phyloP scores from a whole-genome alignment of 2,113 vertebrate species.

The Trichechus manatus region DNA sequence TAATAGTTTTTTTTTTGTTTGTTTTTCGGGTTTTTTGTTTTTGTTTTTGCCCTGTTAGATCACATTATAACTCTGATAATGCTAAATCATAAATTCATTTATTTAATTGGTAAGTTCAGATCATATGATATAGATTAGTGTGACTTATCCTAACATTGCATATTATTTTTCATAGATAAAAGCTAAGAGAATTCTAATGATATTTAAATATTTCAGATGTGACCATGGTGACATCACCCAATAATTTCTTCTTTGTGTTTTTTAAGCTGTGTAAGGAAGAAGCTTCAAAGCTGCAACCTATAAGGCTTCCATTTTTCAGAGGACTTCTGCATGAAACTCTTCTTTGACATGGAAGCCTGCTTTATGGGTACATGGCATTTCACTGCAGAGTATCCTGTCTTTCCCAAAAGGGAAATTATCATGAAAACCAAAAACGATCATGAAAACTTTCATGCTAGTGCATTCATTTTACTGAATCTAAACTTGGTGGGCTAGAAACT shows the following conservation, averaged over 20 bases:
- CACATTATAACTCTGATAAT: neutral
- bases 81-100: neutral
- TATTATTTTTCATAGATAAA: neutral
- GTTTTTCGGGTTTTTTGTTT: too few relatives aligned
- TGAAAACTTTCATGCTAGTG: neutral
- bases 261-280: neutral
- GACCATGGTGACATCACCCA: neutral
- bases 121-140: neutral
- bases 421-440: neutral
- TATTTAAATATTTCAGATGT: constrained; percentile 29
- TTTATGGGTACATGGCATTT: neutral
- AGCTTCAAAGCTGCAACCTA: neutral
- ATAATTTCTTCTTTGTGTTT: neutral
- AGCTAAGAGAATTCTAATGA: neutral
- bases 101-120: neutral
- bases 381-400: neutral
- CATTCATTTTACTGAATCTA: neutral
- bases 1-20: neutral
- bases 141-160: neutral
- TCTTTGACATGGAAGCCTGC: neutral
- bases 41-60: neutral
- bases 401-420: neutral
- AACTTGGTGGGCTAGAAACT: neutral
- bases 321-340: neutral
- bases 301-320: neutral